These are phyloP conservation scores for Sinella curviseta DNA, from an alignment of 1,140 invertebrate species.

Conservation along the genomic window DNA sequence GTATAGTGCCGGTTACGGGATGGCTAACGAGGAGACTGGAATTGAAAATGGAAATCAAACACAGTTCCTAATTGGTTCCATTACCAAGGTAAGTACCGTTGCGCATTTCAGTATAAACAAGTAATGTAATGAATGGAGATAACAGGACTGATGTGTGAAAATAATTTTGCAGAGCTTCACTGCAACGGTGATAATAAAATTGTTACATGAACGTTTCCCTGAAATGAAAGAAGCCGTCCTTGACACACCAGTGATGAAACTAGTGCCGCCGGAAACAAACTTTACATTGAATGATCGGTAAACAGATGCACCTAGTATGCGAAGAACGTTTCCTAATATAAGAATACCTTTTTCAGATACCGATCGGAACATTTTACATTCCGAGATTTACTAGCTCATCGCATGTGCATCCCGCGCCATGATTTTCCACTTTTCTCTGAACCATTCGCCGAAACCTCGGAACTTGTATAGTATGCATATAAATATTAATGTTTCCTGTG, in stretches of 20 bases:
- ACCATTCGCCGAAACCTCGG: neutral
- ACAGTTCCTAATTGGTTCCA: slow-evolving; percentile 13
- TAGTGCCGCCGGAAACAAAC: slow-evolving; percentile 28
- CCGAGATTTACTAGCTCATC: slow-evolving; percentile 36
- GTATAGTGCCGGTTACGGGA: slow-evolving; percentile 1
- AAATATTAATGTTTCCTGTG: no score
- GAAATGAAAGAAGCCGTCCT: slow-evolving; percentile 27
- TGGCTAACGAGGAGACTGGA: neutral
- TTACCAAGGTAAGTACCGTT: slow-evolving; percentile 17
- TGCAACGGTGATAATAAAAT: slow-evolving; percentile 21
- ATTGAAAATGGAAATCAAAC: neutral
- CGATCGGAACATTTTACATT: slow-evolving; percentile 28
- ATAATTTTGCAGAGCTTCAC: slow-evolving; percentile 41
- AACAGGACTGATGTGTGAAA: neutral
- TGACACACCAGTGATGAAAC: slow-evolving; percentile 26
- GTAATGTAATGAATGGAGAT: neutral
- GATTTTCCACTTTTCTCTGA: neutral
- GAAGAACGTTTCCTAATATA: no score
- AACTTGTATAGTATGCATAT: neutral
- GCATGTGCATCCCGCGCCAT: neutral
- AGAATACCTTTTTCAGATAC: slow-evolving; percentile 29
- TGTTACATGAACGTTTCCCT: slow-evolving; percentile 34
- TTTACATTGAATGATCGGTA: slow-evolving; percentile 40
- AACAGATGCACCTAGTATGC: no score
- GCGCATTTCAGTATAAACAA: no score